phyloP scores from a whole-genome alignment of 23 tunicate species.

The Trididemnum nubilum region DNA sequence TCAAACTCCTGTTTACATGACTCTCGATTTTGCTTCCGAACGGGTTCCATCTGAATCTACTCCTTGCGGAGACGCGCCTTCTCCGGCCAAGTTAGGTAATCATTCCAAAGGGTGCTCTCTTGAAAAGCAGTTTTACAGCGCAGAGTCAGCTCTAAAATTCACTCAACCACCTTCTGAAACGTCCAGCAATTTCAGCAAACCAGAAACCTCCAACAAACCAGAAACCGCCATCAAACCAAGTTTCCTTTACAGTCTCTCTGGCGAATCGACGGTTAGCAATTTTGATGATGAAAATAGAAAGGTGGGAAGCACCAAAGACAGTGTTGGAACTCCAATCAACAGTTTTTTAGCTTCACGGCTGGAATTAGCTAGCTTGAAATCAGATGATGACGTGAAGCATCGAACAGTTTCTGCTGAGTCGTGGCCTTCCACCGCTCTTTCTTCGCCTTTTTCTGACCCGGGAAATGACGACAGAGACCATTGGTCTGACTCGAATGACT shows the following conservation, averaged over 20 bases:
- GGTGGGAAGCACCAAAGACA: background rate
- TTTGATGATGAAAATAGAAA: background rate
- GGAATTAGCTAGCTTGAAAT: background rate
- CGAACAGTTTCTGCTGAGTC: background rate
- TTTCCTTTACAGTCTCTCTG: constrained; percentile 9
- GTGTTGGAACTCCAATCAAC: background rate
- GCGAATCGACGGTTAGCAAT: background rate
- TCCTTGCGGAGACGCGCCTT: background rate
- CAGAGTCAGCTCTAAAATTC: background rate
- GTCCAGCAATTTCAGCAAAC: background rate
- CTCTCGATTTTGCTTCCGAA: too few species aligned
- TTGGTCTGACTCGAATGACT: constrained; percentile 11
- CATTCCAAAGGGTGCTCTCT: background rate
- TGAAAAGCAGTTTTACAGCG: background rate
- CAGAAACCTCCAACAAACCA: background rate
- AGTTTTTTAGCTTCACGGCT: constrained; percentile 8
- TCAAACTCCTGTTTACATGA: constrained; percentile 2
- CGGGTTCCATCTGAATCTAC: background rate
- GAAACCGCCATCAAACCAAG: background rate
- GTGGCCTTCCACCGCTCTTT: background rate
- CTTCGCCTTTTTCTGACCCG: background rate
- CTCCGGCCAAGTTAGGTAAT: background rate
- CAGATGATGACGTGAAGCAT: background rate
- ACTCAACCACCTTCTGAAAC: background rate
- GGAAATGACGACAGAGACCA: background rate